phyloP scores from a whole-genome alignment of 2,888 invertebrate species.

The Dascillus cervinus region DNA sequence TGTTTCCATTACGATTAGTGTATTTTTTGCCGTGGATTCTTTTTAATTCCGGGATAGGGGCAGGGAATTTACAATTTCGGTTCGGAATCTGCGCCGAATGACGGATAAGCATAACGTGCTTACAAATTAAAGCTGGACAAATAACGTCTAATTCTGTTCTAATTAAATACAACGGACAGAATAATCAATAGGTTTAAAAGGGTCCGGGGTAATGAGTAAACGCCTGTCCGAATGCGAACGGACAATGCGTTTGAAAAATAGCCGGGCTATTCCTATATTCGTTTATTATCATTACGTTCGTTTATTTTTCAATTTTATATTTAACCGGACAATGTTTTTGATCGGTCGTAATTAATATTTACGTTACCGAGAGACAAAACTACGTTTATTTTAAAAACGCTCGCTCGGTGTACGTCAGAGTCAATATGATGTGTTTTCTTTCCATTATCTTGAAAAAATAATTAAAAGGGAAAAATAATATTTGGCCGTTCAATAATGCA shows the following conservation, averaged over 20 bases:
- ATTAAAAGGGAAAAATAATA: conserved; percentile 10
- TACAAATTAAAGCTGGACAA: conserved; percentile 19
- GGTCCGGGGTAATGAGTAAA: conserved; percentile 16
- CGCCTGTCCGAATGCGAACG: conserved; percentile 14
- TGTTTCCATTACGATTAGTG: no score
- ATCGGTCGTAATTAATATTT: conserved; percentile 32
- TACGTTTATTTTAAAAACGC: conserved; percentile 17
- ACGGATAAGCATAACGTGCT: conserved; percentile 8
- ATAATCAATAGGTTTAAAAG: conserved; percentile 37
- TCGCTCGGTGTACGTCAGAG: conserved; percentile 17
- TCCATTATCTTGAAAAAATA: conserved; percentile 20
- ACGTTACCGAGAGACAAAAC: conserved; percentile 22
- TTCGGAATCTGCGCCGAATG: no score
- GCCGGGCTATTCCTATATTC: conserved; percentile 9
- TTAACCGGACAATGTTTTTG: conserved; percentile 24
- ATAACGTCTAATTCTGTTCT: conserved; percentile 23
- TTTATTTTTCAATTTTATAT: conserved; percentile 19
- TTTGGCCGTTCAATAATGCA: neutral
- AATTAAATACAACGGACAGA: conserved; percentile 29
- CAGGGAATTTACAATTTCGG: no score
- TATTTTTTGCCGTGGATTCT: no score
- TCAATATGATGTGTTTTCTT: conserved; percentile 24
- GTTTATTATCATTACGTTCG: conserved; percentile 15
- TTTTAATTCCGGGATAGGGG: no score
- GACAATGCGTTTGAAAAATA: conserved; percentile 18